Percentiles rank a stretch among this genome's conserved stretches.
Conservation (phyloP, 2,888 invertebrate genomes). For the Panzeria rudis region DNA sequence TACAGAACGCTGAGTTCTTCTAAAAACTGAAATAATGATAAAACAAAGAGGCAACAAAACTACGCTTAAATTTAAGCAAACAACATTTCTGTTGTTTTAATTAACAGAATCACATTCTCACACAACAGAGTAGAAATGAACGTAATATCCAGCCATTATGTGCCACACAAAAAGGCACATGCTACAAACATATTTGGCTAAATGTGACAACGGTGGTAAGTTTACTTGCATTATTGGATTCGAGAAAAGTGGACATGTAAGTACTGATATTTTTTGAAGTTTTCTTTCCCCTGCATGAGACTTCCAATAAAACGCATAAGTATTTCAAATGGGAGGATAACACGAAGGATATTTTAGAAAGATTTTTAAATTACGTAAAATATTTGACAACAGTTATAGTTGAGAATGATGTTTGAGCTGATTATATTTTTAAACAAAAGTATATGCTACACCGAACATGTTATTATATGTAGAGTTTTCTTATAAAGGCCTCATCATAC, state of each 20-base stretch:
- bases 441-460: too few relatives aligned
- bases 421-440: too few relatives aligned
- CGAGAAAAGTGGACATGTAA: not conserved
- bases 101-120: conserved; percentile 58
- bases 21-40: conserved; percentile 30
- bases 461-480: too few relatives aligned
- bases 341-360: conserved; percentile 2
- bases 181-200: conserved; percentile 35
- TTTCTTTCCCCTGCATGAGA: conserved; percentile 33
- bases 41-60: conserved; percentile 32
- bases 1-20: conserved; percentile 41
- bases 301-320: not conserved
- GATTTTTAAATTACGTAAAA: not conserved
- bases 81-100: conserved; percentile 67
- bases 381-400: not conserved
- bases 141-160: not conserved
- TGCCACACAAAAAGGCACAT: conserved; percentile 44
- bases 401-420: too few relatives aligned
- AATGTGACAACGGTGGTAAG: conserved; percentile 58
- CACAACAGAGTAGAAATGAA: conserved; percentile 26
- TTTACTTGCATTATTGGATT: conserved; percentile 12
- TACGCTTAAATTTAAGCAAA: conserved; percentile 60
- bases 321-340: not conserved
- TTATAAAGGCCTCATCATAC: not conserved
- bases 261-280: not conserved